Conservation (phyloP, 1,140 invertebrate species). For the Papilio helenus region DNA sequence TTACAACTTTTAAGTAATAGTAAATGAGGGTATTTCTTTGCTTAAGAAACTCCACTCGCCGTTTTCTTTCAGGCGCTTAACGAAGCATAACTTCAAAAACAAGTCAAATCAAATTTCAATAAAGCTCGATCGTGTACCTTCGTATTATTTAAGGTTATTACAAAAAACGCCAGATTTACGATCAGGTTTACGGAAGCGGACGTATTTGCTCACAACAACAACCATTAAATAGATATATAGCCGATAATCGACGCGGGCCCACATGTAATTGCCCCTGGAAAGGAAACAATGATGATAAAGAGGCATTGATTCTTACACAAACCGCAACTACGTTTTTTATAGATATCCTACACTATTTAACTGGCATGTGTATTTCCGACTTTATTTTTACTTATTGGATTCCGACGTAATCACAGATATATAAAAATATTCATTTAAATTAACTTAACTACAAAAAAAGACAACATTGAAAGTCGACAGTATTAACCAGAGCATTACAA, state of each 20-base stretch:
- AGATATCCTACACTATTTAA: too few relatives aligned
- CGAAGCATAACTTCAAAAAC: background rate
- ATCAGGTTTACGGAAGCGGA: conserved; percentile 31
- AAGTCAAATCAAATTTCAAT: background rate
- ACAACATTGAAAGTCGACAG: too few relatives aligned
- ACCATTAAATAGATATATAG: conserved; percentile 36
- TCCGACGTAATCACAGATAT: too few relatives aligned
- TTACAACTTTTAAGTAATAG: background rate
- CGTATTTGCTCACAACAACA: conserved; percentile 14
- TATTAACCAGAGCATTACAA: too few relatives aligned
- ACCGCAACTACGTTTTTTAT: too few relatives aligned
- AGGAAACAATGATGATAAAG: conserved; percentile 31
- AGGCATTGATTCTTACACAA: background rate
- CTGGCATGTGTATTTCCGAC: too few relatives aligned
- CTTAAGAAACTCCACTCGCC: background rate
- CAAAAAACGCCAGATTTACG: conserved; percentile 4
- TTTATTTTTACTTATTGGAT: too few relatives aligned
- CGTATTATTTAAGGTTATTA: background rate
- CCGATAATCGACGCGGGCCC: conserved; percentile 28
- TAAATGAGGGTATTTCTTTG: background rate
- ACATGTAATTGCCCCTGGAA: conserved; percentile 15
- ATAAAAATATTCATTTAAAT: too few relatives aligned
- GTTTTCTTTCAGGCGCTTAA: background rate
- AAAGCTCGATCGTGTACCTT: background rate
- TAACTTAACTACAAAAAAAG: too few relatives aligned